Base-by-base conservation (phyloP, 2,888 invertebrate species). In the Clivina fossor region DNA sequence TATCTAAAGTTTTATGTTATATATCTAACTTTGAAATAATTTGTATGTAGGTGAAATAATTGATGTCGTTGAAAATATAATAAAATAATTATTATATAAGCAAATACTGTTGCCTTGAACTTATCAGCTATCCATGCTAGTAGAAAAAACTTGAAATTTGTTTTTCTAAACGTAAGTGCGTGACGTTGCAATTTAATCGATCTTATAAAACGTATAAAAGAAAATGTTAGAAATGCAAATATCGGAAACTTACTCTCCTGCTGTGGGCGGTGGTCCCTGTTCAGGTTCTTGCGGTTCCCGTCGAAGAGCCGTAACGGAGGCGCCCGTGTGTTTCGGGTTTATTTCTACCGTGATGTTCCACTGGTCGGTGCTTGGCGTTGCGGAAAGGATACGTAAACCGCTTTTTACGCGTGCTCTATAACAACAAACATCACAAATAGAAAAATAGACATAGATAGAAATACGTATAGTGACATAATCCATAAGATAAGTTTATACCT, bases 271-370 rank as follows among this genome's bases (percentile, higher is more conserved):
- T 15, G 49, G 20, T 51, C 69, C 68, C 8, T 66, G 59, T 43
- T 68, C 68, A 15, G 69, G 65, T 56, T 76, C 76, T 22, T 72
- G 69, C 41, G 71, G 69, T 62, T 83, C 83, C 58, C 84, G 84
- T 62, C 84, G 76, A 51, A 88, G 83, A 0, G 92, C 91, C 0
- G 93, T 94, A 50, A 95, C 93, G 11, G 93, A 89, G 20, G 93
- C 94, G 1, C 86, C 85, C 2, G 92, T 90, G 63, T 92, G 88
- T 69, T 93, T 88, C 46, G 89, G 85, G 71, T 88, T 90, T 63
- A 88, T 81, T 67, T 95, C 93, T 40, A 92, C 85, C 16, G 89
- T 89, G 63, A 95, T 85, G 64, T 88, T 91, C 96, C 96, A 96
- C 58, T 83, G 82, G 51, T 86, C 63, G 74, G 85, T 66, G 79